A percentile compares a stretch with the other conserved stretches of the same genome.
Evolutionary conservation across 30 jellyfish, hydroid and myxozoan species (phyloP).

Genomic region (Chironex yamaguchii): DNA sequence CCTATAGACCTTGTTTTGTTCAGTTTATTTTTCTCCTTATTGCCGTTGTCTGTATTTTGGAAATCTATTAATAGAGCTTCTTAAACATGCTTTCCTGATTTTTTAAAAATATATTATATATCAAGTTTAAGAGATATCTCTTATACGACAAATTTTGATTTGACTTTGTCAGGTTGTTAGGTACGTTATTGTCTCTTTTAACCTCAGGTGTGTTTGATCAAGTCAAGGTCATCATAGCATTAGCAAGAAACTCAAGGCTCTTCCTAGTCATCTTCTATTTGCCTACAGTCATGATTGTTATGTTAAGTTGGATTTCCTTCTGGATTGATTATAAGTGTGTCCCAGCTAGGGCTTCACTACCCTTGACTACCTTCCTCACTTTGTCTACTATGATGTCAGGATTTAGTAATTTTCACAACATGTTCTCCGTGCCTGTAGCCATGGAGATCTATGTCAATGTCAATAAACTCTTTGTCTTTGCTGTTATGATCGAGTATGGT

Average conservation of each 20-base stretch:
- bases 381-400: constrained; percentile 33
- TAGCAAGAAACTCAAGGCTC: constrained; percentile 28
- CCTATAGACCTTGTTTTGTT: too few relatives aligned
- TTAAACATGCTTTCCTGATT: too few relatives aligned
- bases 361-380: constrained; percentile 62
- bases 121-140: too few relatives aligned
- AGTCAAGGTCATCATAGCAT: constrained; percentile 2
- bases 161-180: too few relatives aligned
- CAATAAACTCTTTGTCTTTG: constrained; percentile 57
- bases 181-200: too few relatives aligned
- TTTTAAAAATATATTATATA: too few relatives aligned
- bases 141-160: too few relatives aligned
- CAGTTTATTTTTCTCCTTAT: too few relatives aligned
- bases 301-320: constrained; percentile 67
- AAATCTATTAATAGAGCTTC: too few relatives aligned
- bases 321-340: constrained; percentile 60
- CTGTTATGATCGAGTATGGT: constrained; percentile 62
- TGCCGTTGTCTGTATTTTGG: too few relatives aligned
- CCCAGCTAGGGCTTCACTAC: constrained; percentile 65
- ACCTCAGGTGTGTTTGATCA: constrained; percentile 45
- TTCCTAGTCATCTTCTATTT: constrained; percentile 34
- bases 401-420: constrained; percentile 18
- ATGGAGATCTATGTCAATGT: constrained; percentile 62
- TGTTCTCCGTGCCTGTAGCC: constrained; percentile 17
- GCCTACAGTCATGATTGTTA: constrained; percentile 46